Evolutionary conservation across 2,888 invertebrate genomes (phyloP).

Genomic region (Andrena bicolor): DNA sequence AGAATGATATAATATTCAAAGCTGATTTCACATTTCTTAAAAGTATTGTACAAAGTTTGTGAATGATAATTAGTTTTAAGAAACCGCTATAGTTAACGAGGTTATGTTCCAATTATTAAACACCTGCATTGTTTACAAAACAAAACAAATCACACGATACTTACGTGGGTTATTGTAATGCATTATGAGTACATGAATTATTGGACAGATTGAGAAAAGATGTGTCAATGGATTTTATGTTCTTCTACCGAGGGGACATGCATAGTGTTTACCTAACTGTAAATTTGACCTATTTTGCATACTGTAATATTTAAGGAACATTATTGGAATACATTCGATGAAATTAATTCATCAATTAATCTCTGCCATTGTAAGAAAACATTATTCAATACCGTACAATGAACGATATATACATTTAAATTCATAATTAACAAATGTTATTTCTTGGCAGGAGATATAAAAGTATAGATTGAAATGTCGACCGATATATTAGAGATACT

Average conservation of each 20-base stretch:
- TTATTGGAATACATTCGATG: not conserved
- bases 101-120: conserved; percentile 36
- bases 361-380: not conserved
- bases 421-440: no score
- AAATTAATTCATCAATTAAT: not conserved
- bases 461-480: conserved; percentile 45
- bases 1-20: not conserved
- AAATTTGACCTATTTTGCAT: conserved; percentile 36
- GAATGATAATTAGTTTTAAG: conserved; percentile 11
- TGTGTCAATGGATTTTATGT: not conserved
- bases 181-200: conserved; percentile 37
- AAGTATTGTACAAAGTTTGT: not conserved
- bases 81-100: conserved; percentile 17
- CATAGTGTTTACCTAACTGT: conserved; percentile 50
- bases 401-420: not conserved
- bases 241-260: not conserved
- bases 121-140: conserved; percentile 21
- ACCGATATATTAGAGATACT: conserved; percentile 89
- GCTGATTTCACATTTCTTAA: not conserved
- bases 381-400: not conserved
- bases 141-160: conserved; percentile 11
- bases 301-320: conserved; percentile 6
- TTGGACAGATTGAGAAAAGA: not conserved
- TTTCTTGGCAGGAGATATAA: not conserved
- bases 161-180: conserved; percentile 55